Percentiles rank a stretch among this genome's conserved stretches.
Evolutionary conservation across 2,113 vertebrate genomes (phyloP).

Genomic region (Pelecanus crispus): DNA sequence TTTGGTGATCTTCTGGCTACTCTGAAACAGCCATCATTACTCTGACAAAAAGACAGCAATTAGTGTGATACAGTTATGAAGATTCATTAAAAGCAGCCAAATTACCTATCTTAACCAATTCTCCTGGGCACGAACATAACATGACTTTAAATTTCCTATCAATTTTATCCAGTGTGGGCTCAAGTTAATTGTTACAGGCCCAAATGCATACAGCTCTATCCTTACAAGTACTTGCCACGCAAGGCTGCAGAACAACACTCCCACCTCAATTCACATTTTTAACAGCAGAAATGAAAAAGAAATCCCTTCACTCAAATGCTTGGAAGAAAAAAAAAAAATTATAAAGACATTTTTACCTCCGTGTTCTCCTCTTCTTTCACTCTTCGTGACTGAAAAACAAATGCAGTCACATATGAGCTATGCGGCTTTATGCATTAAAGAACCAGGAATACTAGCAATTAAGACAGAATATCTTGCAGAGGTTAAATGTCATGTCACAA

Average conservation of each 20-base stretch:
- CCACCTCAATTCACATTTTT: not conserved
- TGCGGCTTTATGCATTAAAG: not conserved
- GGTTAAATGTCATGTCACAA: not conserved
- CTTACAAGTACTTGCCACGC: not conserved
- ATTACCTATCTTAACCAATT: not conserved
- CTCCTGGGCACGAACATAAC: not conserved
- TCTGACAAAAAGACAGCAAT: conserved; percentile 6
- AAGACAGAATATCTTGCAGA: not conserved
- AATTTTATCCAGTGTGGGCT: not conserved
- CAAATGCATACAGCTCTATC: not conserved
- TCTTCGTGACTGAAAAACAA: conserved; percentile 89
- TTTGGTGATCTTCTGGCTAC: conserved; percentile 9
- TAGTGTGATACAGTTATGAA: conserved; percentile 13
- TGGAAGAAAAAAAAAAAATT: not conserved
- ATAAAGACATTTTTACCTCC: conserved; percentile 68
- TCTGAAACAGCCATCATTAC: not conserved
- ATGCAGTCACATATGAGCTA: conserved; percentile 14
- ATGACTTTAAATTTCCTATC: not conserved
- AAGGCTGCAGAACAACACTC: not conserved
- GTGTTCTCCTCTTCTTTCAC: conserved; percentile 81
- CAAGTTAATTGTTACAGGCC: not conserved
- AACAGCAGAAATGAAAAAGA: not conserved
- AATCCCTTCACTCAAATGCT: not conserved
- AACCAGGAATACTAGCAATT: not conserved
- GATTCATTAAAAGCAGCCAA: conserved; percentile 14